Evolutionary conservation across 2,888 invertebrate species (phyloP).

Genomic region (Ophraella communa): DNA sequence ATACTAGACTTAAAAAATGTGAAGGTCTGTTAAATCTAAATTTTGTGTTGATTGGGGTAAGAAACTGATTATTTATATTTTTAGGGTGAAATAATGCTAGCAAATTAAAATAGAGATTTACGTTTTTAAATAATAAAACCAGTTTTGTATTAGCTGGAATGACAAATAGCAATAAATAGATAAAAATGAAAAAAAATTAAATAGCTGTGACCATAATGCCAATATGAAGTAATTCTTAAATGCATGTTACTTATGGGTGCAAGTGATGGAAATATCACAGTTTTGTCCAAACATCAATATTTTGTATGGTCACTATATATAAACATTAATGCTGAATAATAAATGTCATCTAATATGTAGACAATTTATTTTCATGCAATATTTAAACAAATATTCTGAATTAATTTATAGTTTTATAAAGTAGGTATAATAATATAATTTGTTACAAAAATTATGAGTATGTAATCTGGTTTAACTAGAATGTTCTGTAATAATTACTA

Average conservation of each 20-base stretch:
- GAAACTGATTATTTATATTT: background rate
- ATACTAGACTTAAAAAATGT: slow-evolving; percentile 32
- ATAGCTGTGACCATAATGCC: background rate
- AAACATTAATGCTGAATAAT: slow-evolving; percentile 11
- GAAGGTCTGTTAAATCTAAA: slow-evolving; percentile 3
- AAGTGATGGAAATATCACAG: slow-evolving; percentile 11
- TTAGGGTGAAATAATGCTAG: slow-evolving; percentile 1
- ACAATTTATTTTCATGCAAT: background rate
- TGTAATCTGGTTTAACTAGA: background rate
- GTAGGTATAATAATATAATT: no score
- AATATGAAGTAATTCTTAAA: slow-evolving; percentile 1
- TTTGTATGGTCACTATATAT: background rate
- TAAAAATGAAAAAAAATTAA: background rate
- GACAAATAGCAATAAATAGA: slow-evolving; percentile 12
- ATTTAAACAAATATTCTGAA: background rate
- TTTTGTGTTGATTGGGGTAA: background rate
- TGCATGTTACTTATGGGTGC: background rate
- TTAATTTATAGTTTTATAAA: no score
- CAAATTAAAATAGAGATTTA: background rate
- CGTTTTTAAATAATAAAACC: background rate
- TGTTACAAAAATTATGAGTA: background rate
- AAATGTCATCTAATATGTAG: background rate
- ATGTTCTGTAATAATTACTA: background rate
- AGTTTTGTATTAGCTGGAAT: slow-evolving; percentile 6
- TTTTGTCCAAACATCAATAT: background rate